Conservation (phyloP, 2,113 vertebrate genomes). For the Mugil cephalus region DNA sequence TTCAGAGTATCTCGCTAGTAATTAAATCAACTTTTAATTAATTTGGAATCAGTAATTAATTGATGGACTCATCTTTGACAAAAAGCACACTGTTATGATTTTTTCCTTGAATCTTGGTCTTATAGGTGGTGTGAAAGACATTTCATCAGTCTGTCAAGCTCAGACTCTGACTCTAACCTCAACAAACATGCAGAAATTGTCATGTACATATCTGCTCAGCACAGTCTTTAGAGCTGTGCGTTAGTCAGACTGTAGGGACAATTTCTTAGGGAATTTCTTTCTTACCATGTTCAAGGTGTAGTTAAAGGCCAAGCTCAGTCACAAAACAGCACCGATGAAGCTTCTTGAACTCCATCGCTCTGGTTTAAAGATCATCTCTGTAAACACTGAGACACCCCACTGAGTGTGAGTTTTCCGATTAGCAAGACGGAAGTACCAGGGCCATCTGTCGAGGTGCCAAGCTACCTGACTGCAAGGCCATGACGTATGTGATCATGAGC, state of each 20-base stretch:
- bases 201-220: not conserved
- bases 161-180: not conserved
- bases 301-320: constrained; percentile 22
- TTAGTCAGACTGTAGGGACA: not conserved
- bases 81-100: not conserved
- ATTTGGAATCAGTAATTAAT: too few relatives aligned
- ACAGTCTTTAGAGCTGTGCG: too few relatives aligned
- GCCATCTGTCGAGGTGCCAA: constrained; percentile 63
- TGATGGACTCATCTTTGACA: not conserved
- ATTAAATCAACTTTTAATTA: too few relatives aligned
- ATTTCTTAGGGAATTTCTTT: not conserved
- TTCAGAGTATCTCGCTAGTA: too few relatives aligned
- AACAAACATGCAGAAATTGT: not conserved
- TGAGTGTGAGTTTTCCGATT: constrained; percentile 66
- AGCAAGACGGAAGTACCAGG: constrained; percentile 62
- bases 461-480: constrained; percentile 58
- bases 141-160: not conserved
- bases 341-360: constrained; percentile 43
- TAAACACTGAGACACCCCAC: constrained; percentile 50
- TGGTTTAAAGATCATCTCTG: constrained; percentile 40
- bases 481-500: constrained; percentile 26
- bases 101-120: not conserved
- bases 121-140: not conserved
- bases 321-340: constrained; percentile 11
- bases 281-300: constrained; percentile 1